phyloP scores from a whole-genome alignment of 1,140 invertebrate species.

The Geopemphigus sp. region DNA sequence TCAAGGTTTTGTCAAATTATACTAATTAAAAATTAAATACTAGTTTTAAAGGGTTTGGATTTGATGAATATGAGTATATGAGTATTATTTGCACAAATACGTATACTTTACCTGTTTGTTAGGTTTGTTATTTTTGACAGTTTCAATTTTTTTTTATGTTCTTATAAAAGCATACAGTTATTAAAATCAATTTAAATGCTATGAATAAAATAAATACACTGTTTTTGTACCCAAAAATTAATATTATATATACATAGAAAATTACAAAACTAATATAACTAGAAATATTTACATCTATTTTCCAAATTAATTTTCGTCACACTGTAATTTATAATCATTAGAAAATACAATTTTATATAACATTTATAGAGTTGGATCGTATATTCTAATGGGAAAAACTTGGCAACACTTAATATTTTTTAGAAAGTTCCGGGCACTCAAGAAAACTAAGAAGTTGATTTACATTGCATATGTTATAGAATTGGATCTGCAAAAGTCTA shows the following conservation, averaged over 20 bases:
- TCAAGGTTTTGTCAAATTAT: background rate
- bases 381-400: constrained; percentile 8
- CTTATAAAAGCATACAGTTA: background rate
- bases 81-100: background rate
- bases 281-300: too few species aligned
- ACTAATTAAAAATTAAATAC: background rate
- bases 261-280: background rate
- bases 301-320: background rate
- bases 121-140: background rate
- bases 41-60: background rate
- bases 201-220: background rate
- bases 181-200: background rate
- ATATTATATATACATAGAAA: background rate
- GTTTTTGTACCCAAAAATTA: background rate
- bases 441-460: constrained; percentile 37
- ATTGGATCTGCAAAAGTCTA: background rate
- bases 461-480: constrained; percentile 39
- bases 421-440: background rate
- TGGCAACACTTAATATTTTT: constrained; percentile 16
- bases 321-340: background rate
- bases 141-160: background rate
- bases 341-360: background rate
- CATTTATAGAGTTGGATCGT: background rate
- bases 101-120: background rate
- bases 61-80: background rate